Conservation (phyloP, 37 sponge, comb jelly and placozoan genomes). For the Diacarnus erythraeanus region DNA sequence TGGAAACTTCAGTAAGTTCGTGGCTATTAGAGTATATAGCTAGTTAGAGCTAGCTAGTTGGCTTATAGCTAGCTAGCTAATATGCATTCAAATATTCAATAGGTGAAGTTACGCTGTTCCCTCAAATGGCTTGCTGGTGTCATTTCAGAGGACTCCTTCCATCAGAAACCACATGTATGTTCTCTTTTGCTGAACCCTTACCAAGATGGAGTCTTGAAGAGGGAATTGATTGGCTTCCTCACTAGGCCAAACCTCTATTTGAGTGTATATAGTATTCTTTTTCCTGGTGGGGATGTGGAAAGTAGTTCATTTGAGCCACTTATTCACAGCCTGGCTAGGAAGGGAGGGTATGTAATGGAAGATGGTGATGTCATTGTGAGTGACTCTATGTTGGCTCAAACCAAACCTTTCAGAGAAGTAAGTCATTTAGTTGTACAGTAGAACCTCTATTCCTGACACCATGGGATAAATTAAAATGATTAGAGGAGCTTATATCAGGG, state of each 20-base stretch:
- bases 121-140: slow-evolving; percentile 22
- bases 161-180: neutral
- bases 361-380: slow-evolving; percentile 49
- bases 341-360: slow-evolving; percentile 58
- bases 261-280: slow-evolving; percentile 8
- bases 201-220: slow-evolving; percentile 9
- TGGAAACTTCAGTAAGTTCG: neutral
- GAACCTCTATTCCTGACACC: too few species aligned
- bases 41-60: neutral
- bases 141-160: neutral
- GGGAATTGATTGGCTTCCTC: slow-evolving; percentile 23
- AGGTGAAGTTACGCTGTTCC: slow-evolving; percentile 24
- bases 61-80: too few species aligned
- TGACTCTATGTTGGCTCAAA: slow-evolving; percentile 45
- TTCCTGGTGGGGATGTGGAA: slow-evolving; percentile 8
- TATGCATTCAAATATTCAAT: too few species aligned
- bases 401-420: slow-evolving; percentile 66
- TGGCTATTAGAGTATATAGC: neutral
- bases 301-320: slow-evolving; percentile 13
- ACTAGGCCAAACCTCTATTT: slow-evolving; percentile 12
- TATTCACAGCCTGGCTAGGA: slow-evolving; percentile 47
- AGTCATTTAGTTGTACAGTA: neutral
- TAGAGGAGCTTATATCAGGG: too few species aligned
- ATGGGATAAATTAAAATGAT: too few species aligned
- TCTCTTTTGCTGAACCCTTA: neutral